Percentiles rank a stretch among this genome's conserved stretches.
Evolutionary conservation across 2,113 vertebrate species (phyloP).

Genomic region (Gorsachius goisagi): DNA sequence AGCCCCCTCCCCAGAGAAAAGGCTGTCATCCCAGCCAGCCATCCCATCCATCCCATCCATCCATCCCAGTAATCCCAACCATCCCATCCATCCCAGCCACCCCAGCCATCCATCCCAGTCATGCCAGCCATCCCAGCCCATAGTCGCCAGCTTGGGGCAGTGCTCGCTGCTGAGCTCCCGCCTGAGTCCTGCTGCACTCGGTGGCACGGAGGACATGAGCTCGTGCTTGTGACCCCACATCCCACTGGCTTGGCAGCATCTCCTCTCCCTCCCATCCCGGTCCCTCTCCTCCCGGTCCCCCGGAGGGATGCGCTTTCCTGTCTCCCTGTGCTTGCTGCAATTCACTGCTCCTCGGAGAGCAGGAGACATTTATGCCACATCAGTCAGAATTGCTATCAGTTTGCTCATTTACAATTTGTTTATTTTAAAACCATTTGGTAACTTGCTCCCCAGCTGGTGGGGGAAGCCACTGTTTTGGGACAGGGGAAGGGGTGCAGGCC

Average conservation of each 20-base stretch:
- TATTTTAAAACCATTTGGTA: not conserved
- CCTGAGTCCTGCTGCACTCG: not conserved
- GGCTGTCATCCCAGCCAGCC: not conserved
- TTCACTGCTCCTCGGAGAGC: not conserved
- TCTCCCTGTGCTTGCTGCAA: accelerated
- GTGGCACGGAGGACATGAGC: not conserved
- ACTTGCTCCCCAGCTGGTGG: not conserved
- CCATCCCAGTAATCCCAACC: not conserved
- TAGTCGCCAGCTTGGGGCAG: not conserved
- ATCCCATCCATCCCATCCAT: not conserved
- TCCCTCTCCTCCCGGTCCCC: not conserved
- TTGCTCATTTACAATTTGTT: not conserved
- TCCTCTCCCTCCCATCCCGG: no score
- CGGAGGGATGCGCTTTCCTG: accelerated
- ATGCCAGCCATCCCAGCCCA: not conserved
- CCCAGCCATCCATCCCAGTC: not conserved
- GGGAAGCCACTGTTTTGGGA: not conserved
- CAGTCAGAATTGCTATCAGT: not conserved
- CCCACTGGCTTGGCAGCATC: not conserved
- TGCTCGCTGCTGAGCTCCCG: accelerated
- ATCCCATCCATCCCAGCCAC: not conserved
- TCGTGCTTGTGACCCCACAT: not conserved
- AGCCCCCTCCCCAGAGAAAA: not conserved
- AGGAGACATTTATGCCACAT: not conserved
- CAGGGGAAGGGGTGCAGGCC: no score